A percentile compares a stretch with the other conserved stretches of the same genome.
phyloP scores from a whole-genome alignment of 2,797 vertebrate genomes.

The Neopelma chrysocephalum region DNA sequence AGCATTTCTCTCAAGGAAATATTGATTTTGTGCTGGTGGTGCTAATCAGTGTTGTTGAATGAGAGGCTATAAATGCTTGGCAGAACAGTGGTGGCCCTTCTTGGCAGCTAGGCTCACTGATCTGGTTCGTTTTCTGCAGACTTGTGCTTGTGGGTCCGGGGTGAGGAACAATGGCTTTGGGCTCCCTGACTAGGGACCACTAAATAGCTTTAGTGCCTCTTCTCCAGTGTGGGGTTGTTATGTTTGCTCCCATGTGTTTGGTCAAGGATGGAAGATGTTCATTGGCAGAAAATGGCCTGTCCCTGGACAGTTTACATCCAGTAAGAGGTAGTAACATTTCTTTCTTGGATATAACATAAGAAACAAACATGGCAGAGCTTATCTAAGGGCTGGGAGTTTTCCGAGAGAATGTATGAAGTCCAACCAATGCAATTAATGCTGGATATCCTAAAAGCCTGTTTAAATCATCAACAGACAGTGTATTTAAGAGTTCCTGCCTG shows the following conservation, averaged over 20 bases:
- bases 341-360: not conserved
- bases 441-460: not conserved
- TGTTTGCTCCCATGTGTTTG: not conserved
- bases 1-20: slow-evolving; percentile 36
- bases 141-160: not conserved
- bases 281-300: not conserved
- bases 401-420: not conserved
- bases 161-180: not conserved
- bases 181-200: not conserved
- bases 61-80: slow-evolving; percentile 4
- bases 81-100: slow-evolving; percentile 2
- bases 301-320: not conserved
- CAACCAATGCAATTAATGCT: not conserved
- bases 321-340: not conserved
- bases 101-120: not conserved
- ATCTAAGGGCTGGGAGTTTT: not conserved
- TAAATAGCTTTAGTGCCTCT: not conserved
- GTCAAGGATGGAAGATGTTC: not conserved
- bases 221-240: not conserved
- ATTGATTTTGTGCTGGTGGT: slow-evolving; percentile 70
- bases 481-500: not conserved
- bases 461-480: not conserved
- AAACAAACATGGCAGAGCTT: not conserved
- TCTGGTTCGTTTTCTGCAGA: not conserved
- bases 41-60: slow-evolving; percentile 48